A percentile compares a stretch with the other conserved stretches of the same genome.
These are phyloP conservation scores for Xiphophorus birchmanni DNA, from an alignment of 2,797 vertebrate genomes.

Conservation along the genomic window DNA sequence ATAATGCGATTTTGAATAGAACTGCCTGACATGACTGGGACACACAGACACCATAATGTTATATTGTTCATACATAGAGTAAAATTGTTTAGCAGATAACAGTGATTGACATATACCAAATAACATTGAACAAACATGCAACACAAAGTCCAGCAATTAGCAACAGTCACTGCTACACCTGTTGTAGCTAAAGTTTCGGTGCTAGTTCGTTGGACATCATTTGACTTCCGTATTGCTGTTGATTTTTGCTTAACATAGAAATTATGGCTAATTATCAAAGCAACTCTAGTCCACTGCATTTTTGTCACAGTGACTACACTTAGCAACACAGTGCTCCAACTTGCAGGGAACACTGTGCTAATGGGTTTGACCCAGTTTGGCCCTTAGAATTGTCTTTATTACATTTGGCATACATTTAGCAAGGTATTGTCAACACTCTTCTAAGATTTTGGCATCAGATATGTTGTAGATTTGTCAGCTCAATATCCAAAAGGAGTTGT, in stretches of 20 bases:
- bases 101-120: constrained; percentile 57
- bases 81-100: constrained; percentile 50
- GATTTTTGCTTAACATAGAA: constrained; percentile 48
- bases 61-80: constrained; percentile 42
- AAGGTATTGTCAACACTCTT: not conserved
- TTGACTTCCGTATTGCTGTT: constrained; percentile 67
- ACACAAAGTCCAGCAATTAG: constrained; percentile 58
- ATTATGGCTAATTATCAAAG: constrained; percentile 37
- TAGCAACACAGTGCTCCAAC: not conserved
- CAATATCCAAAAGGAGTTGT: not conserved
- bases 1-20: constrained; percentile 21
- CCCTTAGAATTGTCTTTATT: not conserved
- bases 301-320: not conserved
- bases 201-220: constrained; percentile 33
- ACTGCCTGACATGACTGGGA: constrained; percentile 35
- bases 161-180: constrained; percentile 58
- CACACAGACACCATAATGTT: constrained; percentile 48
- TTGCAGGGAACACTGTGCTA: not conserved
- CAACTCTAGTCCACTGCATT: constrained; percentile 47
- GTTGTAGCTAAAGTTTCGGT: constrained; percentile 38
- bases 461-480: not conserved
- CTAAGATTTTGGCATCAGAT: not conserved
- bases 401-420: not conserved
- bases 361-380: not conserved
- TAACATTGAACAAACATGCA: constrained; percentile 72